phyloP scores from a whole-genome alignment of 2,113 vertebrate genomes.

The Heterochromis multidens region DNA sequence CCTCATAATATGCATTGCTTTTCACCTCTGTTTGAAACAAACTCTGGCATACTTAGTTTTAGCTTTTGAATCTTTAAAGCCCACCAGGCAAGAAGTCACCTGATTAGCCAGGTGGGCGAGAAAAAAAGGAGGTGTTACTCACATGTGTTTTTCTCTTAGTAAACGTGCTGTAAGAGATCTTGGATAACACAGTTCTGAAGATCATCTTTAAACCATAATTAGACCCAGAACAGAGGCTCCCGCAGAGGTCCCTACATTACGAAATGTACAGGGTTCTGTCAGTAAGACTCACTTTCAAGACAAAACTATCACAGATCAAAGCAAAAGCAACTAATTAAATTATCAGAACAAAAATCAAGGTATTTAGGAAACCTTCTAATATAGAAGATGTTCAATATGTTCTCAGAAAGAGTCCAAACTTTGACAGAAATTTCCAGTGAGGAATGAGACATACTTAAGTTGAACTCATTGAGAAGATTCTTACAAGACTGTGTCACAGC shows the following conservation, averaged over 20 bases:
- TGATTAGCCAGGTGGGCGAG: accelerated
- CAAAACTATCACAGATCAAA: not conserved
- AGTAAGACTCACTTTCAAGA: not conserved
- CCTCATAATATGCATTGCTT: not conserved
- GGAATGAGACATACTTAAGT: too few relatives aligned
- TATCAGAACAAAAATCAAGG: not conserved
- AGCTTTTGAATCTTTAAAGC: accelerated
- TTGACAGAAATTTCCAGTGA: too few relatives aligned
- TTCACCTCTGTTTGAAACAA: not conserved
- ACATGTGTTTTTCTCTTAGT: not conserved
- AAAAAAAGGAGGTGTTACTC: not conserved
- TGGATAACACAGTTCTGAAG: not conserved
- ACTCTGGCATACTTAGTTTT: not conserved
- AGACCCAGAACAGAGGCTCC: not conserved
- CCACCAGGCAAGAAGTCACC: not conserved
- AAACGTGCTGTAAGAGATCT: not conserved
- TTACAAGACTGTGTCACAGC: not conserved
- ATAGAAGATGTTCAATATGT: too few relatives aligned
- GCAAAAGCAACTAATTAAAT: not conserved
- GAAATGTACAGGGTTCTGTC: not conserved
- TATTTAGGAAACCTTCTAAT: not conserved
- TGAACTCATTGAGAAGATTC: not conserved
- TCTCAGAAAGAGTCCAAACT: too few relatives aligned
- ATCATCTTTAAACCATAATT: not conserved
- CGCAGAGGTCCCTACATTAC: not conserved